Percentiles rank a stretch among this genome's conserved stretches.
These are phyloP conservation scores for Ypsolopha sequella DNA, from an alignment of 2,888 invertebrate genomes.

Conservation along the genomic window DNA sequence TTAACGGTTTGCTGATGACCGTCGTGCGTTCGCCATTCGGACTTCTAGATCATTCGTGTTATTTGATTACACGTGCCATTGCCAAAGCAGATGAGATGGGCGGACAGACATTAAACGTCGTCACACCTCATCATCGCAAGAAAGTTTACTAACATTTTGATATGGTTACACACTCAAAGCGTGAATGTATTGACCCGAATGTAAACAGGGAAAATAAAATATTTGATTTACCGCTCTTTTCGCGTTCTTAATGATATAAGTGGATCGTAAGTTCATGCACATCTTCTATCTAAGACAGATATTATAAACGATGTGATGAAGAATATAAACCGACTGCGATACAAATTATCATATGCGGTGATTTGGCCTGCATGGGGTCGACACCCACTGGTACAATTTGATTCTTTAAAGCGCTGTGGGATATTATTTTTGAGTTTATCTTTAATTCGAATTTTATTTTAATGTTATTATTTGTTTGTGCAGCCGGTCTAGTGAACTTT, in stretches of 20 bases:
- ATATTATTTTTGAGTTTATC: not conserved
- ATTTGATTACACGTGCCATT: conserved; percentile 41
- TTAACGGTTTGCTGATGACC: conserved; percentile 37
- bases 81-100: conserved; percentile 31
- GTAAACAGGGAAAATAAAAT: not conserved
- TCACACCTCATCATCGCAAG: conserved; percentile 21
- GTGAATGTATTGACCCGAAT: not conserved
- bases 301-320: conserved; percentile 8
- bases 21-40: conserved; percentile 45
- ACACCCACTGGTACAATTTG: conserved; percentile 19
- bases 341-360: conserved; percentile 10
- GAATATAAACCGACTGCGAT: conserved; percentile 9
- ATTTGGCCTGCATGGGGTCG: conserved; percentile 14
- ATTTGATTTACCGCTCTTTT: not conserved
- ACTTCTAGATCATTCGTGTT: conserved; percentile 39
- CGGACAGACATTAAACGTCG: conserved; percentile 41
- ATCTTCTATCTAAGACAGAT: not conserved
- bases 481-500: not conserved
- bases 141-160: not conserved
- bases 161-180: not conserved
- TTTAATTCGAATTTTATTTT: not conserved
- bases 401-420: not conserved
- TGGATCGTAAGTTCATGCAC: no score
- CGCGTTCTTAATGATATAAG: not conserved
- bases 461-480: not conserved